phyloP scores from a whole-genome alignment of 2,888 invertebrate genomes.

The Anticlea derivata region DNA sequence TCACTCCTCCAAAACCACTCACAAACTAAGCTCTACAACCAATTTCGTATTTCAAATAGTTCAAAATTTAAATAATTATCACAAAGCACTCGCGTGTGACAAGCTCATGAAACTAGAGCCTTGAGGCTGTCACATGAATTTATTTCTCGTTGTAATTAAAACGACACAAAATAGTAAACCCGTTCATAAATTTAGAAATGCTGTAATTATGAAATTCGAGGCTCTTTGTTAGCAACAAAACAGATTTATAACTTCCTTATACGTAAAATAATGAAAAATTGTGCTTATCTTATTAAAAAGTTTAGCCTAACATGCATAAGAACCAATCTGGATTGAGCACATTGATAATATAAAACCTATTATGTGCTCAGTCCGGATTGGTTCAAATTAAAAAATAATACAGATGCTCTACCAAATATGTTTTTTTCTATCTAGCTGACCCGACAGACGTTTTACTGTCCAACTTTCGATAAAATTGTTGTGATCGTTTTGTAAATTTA shows the following conservation, averaged over 20 bases:
- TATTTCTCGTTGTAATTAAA: conserved; percentile 38
- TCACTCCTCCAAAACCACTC: conserved; percentile 25
- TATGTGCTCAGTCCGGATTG: no score
- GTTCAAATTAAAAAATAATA: no score
- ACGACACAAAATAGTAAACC: conserved; percentile 31
- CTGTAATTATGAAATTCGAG: conserved; percentile 9
- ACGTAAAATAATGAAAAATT: neutral
- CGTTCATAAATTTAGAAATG: conserved; percentile 25
- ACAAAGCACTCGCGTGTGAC: conserved; percentile 34
- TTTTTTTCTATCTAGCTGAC: no score
- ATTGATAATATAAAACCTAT: no score
- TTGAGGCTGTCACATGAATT: conserved; percentile 34
- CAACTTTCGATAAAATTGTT: no score
- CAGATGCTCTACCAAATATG: no score
- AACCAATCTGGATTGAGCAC: no score
- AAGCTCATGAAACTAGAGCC: conserved; percentile 30
- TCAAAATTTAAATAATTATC: conserved; percentile 38
- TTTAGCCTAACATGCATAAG: no score
- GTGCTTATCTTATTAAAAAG: no score
- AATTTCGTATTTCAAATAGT: conserved; percentile 23
- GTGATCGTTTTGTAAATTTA: no score
- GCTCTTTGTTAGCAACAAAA: conserved; percentile 1
- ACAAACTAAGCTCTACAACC: conserved; percentile 28
- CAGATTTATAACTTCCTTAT: conserved; percentile 11
- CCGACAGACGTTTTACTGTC: no score